These are phyloP conservation scores for Epiblema foenella DNA, from an alignment of 2,888 invertebrate species.

Conservation along the genomic window DNA sequence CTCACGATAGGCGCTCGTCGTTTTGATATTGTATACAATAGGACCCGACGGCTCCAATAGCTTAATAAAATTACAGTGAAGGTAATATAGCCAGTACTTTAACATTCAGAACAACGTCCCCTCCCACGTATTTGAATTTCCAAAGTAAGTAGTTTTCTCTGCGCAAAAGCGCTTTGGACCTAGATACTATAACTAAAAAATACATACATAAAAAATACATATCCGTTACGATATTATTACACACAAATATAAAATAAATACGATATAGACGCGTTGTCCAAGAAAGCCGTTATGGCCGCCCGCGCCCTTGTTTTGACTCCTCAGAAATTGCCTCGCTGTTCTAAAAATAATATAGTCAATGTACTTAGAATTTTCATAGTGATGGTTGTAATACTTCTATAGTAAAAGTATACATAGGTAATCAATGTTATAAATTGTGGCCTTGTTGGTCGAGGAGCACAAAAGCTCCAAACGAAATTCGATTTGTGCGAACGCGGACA, in stretches of 20 bases:
- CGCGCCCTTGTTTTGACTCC: background rate
- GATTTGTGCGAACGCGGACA: conserved; percentile 45
- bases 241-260: no score
- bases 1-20: conserved; percentile 33
- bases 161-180: no score
- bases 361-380: background rate
- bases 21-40: conserved; percentile 38
- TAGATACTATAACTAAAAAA: no score
- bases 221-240: background rate
- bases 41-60: conserved; percentile 14
- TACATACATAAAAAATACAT: no score
- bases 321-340: no score
- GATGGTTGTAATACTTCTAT: background rate
- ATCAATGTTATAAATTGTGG: conserved; percentile 28
- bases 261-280: no score
- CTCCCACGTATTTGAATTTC: background rate
- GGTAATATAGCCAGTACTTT: background rate
- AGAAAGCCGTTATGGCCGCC: no score
- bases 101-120: background rate
- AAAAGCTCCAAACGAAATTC: conserved; percentile 49
- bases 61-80: conserved; percentile 9
- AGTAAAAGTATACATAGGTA: conserved; percentile 36
- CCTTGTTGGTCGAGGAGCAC: conserved; percentile 33
- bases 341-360: background rate
- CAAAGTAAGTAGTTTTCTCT: background rate